Conservation (phyloP, 1,140 invertebrate species). For the Drosophila hydei region DNA sequence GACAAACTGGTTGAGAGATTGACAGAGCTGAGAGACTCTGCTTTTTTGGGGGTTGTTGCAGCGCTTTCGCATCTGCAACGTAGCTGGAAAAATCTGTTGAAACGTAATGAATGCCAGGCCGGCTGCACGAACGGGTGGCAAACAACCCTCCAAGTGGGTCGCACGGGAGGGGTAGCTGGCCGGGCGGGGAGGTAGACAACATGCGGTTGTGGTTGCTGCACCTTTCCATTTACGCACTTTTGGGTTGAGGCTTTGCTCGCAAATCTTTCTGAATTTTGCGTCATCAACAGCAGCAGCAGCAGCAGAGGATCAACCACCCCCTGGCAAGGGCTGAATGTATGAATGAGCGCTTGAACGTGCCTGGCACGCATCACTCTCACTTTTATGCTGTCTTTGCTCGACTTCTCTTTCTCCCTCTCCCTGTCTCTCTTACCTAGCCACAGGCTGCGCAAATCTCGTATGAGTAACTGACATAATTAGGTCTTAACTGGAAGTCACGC, state of each 20-base stretch:
- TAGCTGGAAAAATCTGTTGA: conserved; percentile 71
- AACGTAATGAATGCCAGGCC: conserved; percentile 30
- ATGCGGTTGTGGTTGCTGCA: conserved; percentile 48
- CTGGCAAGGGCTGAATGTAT: too few relatives aligned
- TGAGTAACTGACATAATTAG: conserved; percentile 81
- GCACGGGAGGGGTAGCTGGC: conserved; percentile 8
- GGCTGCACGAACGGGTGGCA: conserved; percentile 56
- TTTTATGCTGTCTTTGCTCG: conserved; percentile 18
- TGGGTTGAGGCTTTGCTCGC: conserved; percentile 39
- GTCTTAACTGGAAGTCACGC: conserved; percentile 79
- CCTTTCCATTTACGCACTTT: conserved; percentile 40
- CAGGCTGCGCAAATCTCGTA: conserved; percentile 57
- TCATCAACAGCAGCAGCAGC: conserved; percentile 50
- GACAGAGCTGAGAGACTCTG: too few relatives aligned
- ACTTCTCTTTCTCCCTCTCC: neutral
- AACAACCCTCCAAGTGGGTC: conserved; percentile 40
- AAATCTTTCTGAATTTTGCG: conserved; percentile 72
- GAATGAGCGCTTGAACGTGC: conserved; percentile 51
- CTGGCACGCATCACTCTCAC: conserved; percentile 61
- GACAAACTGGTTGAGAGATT: neutral
- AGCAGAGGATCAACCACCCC: too few relatives aligned
- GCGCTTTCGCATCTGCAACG: conserved; percentile 70
- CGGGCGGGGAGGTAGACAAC: conserved; percentile 7
- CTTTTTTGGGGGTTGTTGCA: conserved; percentile 54
- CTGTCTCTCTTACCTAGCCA: conserved; percentile 5